Base-by-base conservation (phyloP, 2,797 vertebrate genomes). In the Toxotes lorentzi region DNA sequence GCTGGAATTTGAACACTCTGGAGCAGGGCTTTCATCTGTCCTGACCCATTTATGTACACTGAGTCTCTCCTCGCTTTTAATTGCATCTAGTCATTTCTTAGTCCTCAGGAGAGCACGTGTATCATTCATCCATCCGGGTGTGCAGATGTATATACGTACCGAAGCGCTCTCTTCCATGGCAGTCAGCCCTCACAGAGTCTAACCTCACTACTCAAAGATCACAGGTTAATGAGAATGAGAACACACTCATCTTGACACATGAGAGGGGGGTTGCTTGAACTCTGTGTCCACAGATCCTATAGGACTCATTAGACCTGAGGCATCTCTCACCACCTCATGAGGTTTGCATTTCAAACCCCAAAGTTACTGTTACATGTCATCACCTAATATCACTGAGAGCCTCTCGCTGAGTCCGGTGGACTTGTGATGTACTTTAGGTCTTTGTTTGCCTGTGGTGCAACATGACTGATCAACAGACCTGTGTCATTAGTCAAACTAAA, bases 321-420 rank as follows among this genome's bases (percentile, higher is more conserved):
- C 38, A 2, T 90, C 82, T 73, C 63, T 89, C 84, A 59, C n/a
- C 86, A 81, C 76, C 73, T 76, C 63, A 35, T 32, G 35, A 76
- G 61, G 48, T 45, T 54, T 24, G 40, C 64, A 58, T 79, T 58
- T 56, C 23, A 57, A 70, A 50, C 45, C 32, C n/a, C 11, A 35
- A 64, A 57, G 38, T 60, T 72, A 32, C 30, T 61, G 32, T 40
- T 63, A n/a, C 57, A 50, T 50, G 48, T 72, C 79, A 67, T 82
- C 82, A 34, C 70, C 24, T 54, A 8, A 13, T 70, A 43, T 70
- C 53, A 41, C 30, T 0, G 21, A 75, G 70, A 57, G 58, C 17
- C 16, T 21, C 64, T 60, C 63, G 4, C 10, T 48, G 27, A 66
- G 41, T 76, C 59, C 34, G 23, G 38, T 5, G 10, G 14, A 24